Conservation (phyloP, 1,140 invertebrate species). For the Daktulosphaira vitifoliae region DNA sequence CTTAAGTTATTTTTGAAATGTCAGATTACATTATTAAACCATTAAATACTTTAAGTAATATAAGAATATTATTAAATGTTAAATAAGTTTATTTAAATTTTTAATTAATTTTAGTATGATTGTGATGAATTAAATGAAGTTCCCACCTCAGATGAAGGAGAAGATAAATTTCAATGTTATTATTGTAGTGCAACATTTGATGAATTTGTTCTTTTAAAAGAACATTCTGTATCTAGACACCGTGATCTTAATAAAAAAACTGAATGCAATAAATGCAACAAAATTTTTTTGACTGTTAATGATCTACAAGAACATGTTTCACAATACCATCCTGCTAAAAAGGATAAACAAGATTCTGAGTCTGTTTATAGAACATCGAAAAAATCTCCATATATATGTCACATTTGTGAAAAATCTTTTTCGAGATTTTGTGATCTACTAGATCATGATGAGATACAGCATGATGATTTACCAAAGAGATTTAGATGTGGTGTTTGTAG, state of each 20-base stretch:
- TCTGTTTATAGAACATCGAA: background rate
- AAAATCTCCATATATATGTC: slow-evolving; percentile 16
- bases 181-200: slow-evolving; percentile 28
- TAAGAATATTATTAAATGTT: no score
- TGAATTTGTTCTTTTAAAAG: slow-evolving; percentile 20
- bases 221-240: slow-evolving; percentile 21
- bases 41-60: no score
- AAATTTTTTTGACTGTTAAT: slow-evolving; percentile 18
- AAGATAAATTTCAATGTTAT: slow-evolving; percentile 26
- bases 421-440: slow-evolving; percentile 32
- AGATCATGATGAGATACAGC: slow-evolving; percentile 31
- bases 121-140: background rate
- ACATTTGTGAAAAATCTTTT: slow-evolving; percentile 27
- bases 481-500: slow-evolving; percentile 27
- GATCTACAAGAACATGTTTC: slow-evolving; percentile 11
- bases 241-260: slow-evolving; percentile 29
- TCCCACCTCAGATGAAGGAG: background rate
- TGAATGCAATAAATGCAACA: slow-evolving; percentile 22
- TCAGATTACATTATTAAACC: no score
- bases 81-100: no score
- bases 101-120: background rate
- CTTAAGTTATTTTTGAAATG: no score
- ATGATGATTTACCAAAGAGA: slow-evolving; percentile 28
- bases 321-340: background rate
- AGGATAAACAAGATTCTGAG: background rate